Evolutionary conservation across 92 coral and sea anemone species (phyloP), one percentile per base, ranked within the genome.

Genomic region (Epizoanthus rinbou): DNA sequence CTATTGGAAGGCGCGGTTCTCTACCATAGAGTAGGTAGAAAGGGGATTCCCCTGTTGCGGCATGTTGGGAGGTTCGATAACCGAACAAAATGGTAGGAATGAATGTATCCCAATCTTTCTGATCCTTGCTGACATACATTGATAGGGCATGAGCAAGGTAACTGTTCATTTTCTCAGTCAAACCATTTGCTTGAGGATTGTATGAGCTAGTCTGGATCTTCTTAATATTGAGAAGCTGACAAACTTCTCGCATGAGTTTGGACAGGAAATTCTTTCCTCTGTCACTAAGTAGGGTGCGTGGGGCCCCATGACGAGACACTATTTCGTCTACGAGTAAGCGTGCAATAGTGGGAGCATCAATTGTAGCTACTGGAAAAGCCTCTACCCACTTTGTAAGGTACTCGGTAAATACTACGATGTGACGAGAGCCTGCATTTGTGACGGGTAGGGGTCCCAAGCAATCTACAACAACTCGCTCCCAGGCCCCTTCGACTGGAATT

Each of bases 391-490:
- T 64, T 5, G 90, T 86, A 8, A 73, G 67, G 57, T 85, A 85
- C 17, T 90, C 91, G 3, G 89, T 78, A 35, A 88, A 91, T 23
- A 92, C 87, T 0, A 89, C 91, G 17, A 92, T 88, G 45, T 87
- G 86, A 8, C 85, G 84, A n/a, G 85, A 89, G 0, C 91, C 90
- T 4, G 93, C 82, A 22, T 76, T 23, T 6, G 91, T 83, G 21
- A 74, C 91, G 1, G 91, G 92, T 28, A 86, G 70, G 7, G 92
- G 91, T 6, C 92, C 92, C 8, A 92, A 43, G 33, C 95, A 89
- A 73, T 92, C 91, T 3, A 92, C 87, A 0, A 85, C 91, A 10
- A 83, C 85, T n/a, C 91, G 69, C 6, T 87, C 88, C 45, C 60
- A 84, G 15, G 88, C 78, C 9, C 88, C 88, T 66, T 82, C 90